Evolutionary conservation across 92 coral and sea anemone species (phyloP).

Genomic region (Siderastrea siderea): DNA sequence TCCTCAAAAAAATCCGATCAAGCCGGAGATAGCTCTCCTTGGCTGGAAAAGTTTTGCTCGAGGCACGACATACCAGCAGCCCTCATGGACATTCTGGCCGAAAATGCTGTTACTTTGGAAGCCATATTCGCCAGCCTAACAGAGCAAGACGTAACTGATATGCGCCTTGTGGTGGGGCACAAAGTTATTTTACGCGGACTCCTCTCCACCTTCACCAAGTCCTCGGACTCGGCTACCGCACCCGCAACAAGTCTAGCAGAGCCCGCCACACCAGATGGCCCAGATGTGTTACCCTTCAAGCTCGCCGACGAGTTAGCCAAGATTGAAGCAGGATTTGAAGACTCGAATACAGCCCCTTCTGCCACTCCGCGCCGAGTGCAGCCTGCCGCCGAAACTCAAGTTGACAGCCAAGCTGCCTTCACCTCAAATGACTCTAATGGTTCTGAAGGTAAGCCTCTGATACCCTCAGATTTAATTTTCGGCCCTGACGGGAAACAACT

Average conservation of each 20-base stretch:
- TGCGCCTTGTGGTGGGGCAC: slow-evolving; percentile 13
- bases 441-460: slow-evolving; percentile 26
- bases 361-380: slow-evolving; percentile 3
- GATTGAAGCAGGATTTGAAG: slow-evolving; percentile 13
- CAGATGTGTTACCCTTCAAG: slow-evolving; percentile 13
- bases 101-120: not conserved
- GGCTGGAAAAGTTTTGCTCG: not conserved
- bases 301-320: slow-evolving; percentile 16
- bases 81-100: slow-evolving; percentile 1
- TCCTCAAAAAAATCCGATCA: not conserved
- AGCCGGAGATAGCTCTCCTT: not conserved
- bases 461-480: slow-evolving; percentile 21
- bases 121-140: slow-evolving; percentile 8
- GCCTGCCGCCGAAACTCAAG: slow-evolving; percentile 2
- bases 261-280: not conserved
- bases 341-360: slow-evolving; percentile 7
- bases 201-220: not conserved
- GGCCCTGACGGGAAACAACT: slow-evolving; percentile 26
- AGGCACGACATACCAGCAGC: not conserved
- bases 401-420: not conserved
- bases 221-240: slow-evolving; percentile 2
- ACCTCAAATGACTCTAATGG: not conserved
- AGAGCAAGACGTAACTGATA: slow-evolving; percentile 7
- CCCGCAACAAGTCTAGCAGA: not conserved
- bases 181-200: not conserved